Percentiles rank a stretch among this genome's conserved stretches.
Conservation (phyloP, 2,888 invertebrate genomes). For the Anthophora plumipes region DNA sequence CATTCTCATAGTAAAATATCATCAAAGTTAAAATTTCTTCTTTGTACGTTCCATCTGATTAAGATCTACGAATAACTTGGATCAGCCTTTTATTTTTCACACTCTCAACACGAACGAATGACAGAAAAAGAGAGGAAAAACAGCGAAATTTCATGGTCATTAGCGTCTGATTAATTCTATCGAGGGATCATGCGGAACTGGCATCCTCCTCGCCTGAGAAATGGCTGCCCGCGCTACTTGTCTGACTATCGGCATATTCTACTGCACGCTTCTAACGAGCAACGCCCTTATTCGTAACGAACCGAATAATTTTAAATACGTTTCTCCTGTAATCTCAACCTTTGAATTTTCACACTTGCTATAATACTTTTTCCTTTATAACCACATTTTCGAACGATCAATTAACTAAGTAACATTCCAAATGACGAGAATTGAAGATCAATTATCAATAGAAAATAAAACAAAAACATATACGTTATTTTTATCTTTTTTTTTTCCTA, state of each 20-base stretch:
- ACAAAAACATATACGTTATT: too few relatives aligned
- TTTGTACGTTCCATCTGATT: too few relatives aligned
- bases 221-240: constrained; percentile 39
- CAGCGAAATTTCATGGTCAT: not conserved
- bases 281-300: constrained; percentile 29
- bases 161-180: constrained; percentile 40
- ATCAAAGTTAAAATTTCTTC: too few relatives aligned
- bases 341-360: not conserved
- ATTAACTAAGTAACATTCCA: not conserved
- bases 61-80: too few relatives aligned
- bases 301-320: constrained; percentile 10
- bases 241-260: constrained; percentile 33
- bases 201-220: constrained; percentile 20
- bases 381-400: constrained; percentile 15
- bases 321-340: not conserved
- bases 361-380: not conserved
- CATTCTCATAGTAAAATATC: too few relatives aligned
- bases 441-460: too few relatives aligned
- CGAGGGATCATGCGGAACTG: constrained; percentile 1
- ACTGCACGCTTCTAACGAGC: constrained; percentile 39
- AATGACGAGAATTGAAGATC: too few relatives aligned
- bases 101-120: not conserved
- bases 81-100: too few relatives aligned
- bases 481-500: too few relatives aligned
- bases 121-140: not conserved